Percentiles rank a stretch among this genome's conserved stretches.
phyloP scores from a whole-genome alignment of 2,888 invertebrate genomes.

The Spisula solida region DNA sequence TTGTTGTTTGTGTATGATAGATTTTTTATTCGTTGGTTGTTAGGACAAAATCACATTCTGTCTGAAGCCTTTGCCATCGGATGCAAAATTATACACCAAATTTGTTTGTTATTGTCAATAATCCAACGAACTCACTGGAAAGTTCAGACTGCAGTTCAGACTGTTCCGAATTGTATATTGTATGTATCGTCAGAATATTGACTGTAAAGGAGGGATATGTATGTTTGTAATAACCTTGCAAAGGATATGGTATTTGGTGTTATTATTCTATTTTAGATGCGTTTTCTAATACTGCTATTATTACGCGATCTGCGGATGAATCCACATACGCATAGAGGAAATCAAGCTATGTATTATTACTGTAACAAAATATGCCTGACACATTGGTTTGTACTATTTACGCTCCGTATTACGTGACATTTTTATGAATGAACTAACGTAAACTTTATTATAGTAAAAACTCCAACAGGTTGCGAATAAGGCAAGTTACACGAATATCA shows the following conservation, averaged over 20 bases:
- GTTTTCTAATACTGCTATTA: too few relatives aligned
- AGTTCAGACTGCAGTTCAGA: not conserved
- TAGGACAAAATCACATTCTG: not conserved
- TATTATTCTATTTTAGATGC: not conserved
- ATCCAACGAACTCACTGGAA: not conserved
- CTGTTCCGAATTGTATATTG: not conserved
- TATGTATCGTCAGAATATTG: not conserved
- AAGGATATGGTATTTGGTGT: not conserved
- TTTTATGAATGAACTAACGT: too few relatives aligned
- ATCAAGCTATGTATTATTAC: too few relatives aligned
- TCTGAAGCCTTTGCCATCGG: not conserved
- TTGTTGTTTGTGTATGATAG: not conserved
- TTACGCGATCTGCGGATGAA: too few relatives aligned
- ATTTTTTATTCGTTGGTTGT: not conserved
- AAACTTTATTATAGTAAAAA: too few relatives aligned
- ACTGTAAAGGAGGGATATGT: not conserved
- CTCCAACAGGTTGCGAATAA: too few relatives aligned
- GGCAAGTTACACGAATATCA: too few relatives aligned
- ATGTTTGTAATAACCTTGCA: not conserved
- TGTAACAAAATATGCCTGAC: too few relatives aligned
- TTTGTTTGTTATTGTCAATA: not conserved
- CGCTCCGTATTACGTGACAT: too few relatives aligned
- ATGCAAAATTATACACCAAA: not conserved
- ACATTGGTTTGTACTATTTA: too few relatives aligned
- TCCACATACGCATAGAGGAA: too few relatives aligned